phyloP scores from a whole-genome alignment of 2,113 vertebrate species.

The Murina feae region DNA sequence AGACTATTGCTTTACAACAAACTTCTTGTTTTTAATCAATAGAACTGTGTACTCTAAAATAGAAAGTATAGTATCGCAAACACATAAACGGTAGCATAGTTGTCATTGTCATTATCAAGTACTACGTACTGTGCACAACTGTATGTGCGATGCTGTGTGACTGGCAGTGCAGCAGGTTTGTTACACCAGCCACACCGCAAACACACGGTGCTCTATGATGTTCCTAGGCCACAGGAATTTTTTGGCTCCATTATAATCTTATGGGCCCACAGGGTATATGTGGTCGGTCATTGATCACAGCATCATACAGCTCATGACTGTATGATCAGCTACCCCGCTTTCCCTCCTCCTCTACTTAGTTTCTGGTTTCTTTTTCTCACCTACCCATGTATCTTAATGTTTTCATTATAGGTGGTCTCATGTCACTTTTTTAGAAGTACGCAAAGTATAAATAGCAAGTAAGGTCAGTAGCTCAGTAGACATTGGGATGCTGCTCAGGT shows the following conservation, averaged over 20 bases:
- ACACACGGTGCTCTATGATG: neutral
- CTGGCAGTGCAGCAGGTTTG: too few relatives aligned
- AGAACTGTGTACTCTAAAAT: neutral
- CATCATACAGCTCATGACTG: neutral
- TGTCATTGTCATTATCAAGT: neutral
- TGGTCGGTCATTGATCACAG: neutral
- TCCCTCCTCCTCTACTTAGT: neutral
- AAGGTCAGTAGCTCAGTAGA: neutral
- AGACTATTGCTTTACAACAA: neutral
- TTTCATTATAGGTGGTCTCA: neutral
- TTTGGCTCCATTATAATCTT: neutral
- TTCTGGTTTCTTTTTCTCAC: neutral
- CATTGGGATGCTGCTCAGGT: neutral
- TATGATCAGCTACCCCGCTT: neutral
- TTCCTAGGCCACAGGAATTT: neutral
- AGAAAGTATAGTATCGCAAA: neutral
- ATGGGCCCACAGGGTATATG: neutral
- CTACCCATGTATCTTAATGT: neutral
- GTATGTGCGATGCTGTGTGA: neutral
- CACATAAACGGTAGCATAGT: neutral
- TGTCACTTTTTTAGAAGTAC: neutral
- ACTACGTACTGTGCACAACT: neutral
- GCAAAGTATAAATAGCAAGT: neutral
- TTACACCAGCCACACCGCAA: neutral
- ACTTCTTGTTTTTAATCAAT: neutral